Base-by-base conservation (phyloP, 2,113 vertebrate genomes). In the Corvus hawaiiensis region DNA sequence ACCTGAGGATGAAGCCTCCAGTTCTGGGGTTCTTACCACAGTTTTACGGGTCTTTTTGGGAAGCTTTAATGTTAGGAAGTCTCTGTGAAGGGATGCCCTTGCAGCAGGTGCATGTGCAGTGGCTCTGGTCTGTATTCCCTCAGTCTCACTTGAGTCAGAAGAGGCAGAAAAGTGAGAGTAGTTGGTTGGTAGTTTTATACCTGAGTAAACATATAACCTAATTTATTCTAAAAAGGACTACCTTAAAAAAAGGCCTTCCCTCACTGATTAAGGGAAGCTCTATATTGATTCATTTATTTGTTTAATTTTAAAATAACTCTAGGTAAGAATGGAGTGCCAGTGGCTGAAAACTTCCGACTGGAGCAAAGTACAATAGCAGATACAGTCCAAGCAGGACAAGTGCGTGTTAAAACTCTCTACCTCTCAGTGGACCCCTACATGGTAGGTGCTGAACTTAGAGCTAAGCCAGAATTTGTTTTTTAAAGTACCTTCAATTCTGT, bases 351-450 rank as follows among this genome's bases (percentile, higher is more conserved):
- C 91, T 99, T 99, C 95, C 97, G 94, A 20, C 66, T 99, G 62
- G 99, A 99, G 81, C 98, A 98, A 83, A 91, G 87, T n/a, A 97
- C 63, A 51, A 94, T 99, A 72, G 49, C 96, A 32, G 95, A 97
- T 68, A 97, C 90, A 6, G 83, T 99, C 75, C 95, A 93, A 43
- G 97, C 95, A 2, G 99, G 98, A 62, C 98, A 99, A 77, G 98
- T 99, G 41, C 94, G 97, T 66, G 98, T 98, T 84, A 97, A 97
- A 97, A 99, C 99, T 21, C 96, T 98, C n/a, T 99, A 98, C 95
- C 98, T 99, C 23, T 99, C 99, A 74, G 99, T 99, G 93, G 99
- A 99, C 93, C 99, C 99, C 30, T 99, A 99, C 95, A 99, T 99
- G 99, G 99, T 99, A 97, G 91, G 98, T 96, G 69, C 30, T 56